These are phyloP conservation scores for Drosophila punjabiensis DNA, from an alignment of 1,140 invertebrate genomes.

Conservation along the genomic window DNA sequence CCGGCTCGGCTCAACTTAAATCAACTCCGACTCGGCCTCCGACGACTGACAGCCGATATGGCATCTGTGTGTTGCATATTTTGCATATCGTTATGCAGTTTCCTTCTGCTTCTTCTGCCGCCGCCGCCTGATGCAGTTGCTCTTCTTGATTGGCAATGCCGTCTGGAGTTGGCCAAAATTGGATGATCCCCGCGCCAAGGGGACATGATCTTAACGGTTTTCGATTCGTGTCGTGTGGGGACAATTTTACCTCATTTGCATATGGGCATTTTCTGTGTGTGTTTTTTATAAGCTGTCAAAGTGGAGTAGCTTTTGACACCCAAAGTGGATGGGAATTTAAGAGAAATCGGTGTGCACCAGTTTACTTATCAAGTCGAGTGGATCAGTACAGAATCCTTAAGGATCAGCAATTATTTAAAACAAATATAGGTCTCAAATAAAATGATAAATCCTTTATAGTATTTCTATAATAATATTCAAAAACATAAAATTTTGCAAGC, in stretches of 20 bases:
- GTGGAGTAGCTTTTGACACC: constrained; percentile 42
- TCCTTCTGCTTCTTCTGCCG: background rate
- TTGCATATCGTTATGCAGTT: constrained; percentile 81
- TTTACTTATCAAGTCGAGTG: background rate
- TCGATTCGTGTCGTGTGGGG: constrained; percentile 45
- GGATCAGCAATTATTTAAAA: background rate
- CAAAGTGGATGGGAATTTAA: constrained; percentile 16
- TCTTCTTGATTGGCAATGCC: constrained; percentile 67
- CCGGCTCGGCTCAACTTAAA: constrained; percentile 26
- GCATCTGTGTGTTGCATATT: constrained; percentile 77
- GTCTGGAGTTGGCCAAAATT: constrained; percentile 52
- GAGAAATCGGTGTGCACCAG: background rate
- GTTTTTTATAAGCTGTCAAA: constrained; percentile 24
- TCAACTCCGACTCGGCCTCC: constrained; percentile 38
- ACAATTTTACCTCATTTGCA: constrained; percentile 49
- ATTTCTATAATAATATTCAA: background rate
- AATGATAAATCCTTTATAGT: background rate
- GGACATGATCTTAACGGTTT: constrained; percentile 55
- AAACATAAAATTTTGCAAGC: background rate
- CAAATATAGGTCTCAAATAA: too few relatives aligned
- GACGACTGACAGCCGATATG: constrained; percentile 56
- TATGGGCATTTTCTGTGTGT: constrained; percentile 27
- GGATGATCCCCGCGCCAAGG: constrained; percentile 42
- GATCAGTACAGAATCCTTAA: background rate
- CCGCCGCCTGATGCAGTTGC: constrained; percentile 24